Percentiles rank a stretch among this genome's conserved stretches.
These are phyloP conservation scores for Tetragnatha montana DNA, from an alignment of 2,888 invertebrate species.

Conservation along the genomic window DNA sequence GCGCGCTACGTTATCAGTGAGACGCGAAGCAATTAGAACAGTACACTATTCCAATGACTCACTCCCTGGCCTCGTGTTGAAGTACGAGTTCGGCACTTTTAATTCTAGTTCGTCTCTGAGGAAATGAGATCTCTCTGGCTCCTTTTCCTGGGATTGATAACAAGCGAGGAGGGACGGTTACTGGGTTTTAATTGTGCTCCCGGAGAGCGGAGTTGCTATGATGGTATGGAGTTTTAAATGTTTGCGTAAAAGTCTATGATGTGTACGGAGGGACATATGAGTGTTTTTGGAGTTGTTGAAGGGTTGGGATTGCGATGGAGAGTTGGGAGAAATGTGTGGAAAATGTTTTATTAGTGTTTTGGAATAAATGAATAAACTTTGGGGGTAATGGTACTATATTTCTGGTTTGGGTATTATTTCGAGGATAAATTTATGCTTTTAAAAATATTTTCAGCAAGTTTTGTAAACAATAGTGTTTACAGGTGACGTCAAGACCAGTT, in stretches of 20 bases:
- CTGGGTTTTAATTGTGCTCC: not conserved
- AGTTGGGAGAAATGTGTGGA: not conserved
- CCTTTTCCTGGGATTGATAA: conserved; percentile 23
- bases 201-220: not conserved
- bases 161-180: not conserved
- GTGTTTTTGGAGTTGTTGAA: not conserved
- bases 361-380: not conserved
- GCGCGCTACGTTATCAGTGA: conserved; percentile 43
- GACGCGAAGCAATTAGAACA: conserved; percentile 41
- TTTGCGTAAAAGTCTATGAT: too few relatives aligned
- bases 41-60: not conserved
- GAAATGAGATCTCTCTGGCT: conserved; percentile 8
- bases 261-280: not conserved
- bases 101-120: conserved; percentile 15
- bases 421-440: too few relatives aligned
- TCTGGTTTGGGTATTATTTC: too few relatives aligned
- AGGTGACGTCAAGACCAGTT: too few relatives aligned
- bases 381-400: not conserved
- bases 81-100: conserved; percentile 8
- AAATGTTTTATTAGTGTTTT: not conserved
- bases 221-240: too few relatives aligned
- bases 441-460: too few relatives aligned
- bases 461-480: too few relatives aligned
- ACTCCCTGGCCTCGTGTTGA: conserved; percentile 31
- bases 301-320: not conserved